Evolutionary conservation across 2,888 invertebrate species (phyloP).

Genomic region (Harpalus rubripes): DNA sequence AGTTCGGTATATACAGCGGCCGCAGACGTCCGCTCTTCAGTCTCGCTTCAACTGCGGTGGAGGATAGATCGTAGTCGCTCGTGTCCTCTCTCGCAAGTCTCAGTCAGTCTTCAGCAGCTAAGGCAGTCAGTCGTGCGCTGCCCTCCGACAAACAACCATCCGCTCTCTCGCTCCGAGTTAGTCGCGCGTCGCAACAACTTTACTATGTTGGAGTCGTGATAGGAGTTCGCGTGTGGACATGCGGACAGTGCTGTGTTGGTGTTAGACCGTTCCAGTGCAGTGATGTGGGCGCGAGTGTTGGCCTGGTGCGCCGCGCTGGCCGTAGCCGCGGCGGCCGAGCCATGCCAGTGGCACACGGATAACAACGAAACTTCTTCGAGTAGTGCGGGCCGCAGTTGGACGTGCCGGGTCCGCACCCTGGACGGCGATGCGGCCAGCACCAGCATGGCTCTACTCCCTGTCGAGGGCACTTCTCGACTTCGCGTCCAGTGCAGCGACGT

Average conservation of each 20-base stretch:
- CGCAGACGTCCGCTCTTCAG: constrained; percentile 73
- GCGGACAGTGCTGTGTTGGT: constrained; percentile 63
- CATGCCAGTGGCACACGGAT: constrained; percentile 78
- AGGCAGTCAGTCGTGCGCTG: constrained; percentile 35
- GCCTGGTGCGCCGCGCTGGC: constrained; percentile 75
- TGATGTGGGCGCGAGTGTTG: constrained; percentile 79
- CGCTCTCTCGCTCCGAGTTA: not conserved
- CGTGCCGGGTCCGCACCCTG: constrained; percentile 85
- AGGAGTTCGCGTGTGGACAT: constrained; percentile 59
- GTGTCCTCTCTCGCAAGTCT: constrained; percentile 28
- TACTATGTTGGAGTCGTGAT: constrained; percentile 57
- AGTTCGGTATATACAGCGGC: constrained; percentile 74
- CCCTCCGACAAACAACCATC: constrained; percentile 23
- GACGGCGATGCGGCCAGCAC: constrained; percentile 84
- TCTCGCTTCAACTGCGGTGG: constrained; percentile 72
- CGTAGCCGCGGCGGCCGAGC: constrained; percentile 76
- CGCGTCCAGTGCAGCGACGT: constrained; percentile 88
- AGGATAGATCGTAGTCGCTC: constrained; percentile 65
- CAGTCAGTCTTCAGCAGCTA: constrained; percentile 20
- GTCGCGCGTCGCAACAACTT: constrained; percentile 23
- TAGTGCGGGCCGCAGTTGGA: constrained; percentile 78
- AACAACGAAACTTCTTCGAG: constrained; percentile 79
- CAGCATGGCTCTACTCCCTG: constrained; percentile 82
- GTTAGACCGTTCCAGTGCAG: constrained; percentile 68
- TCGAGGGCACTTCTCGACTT: constrained; percentile 87